Evolutionary conservation across 2,888 invertebrate genomes (phyloP).

Genomic region (Brachypterus glaber): DNA sequence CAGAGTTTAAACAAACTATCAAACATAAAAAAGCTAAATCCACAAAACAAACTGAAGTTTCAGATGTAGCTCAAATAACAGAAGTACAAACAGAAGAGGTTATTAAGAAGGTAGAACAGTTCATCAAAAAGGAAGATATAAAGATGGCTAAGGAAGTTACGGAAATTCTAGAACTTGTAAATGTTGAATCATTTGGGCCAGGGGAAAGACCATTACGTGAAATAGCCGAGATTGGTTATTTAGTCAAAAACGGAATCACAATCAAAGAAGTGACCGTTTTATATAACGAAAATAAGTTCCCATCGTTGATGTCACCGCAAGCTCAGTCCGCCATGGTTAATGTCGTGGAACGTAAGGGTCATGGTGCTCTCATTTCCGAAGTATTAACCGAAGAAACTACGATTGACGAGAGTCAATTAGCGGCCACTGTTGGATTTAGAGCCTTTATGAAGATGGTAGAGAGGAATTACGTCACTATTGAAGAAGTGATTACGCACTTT

Average conservation of each 20-base stretch:
- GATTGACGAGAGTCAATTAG: constrained; percentile 65
- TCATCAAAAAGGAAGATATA: constrained; percentile 47
- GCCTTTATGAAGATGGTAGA: constrained; percentile 82
- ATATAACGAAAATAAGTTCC: constrained; percentile 70
- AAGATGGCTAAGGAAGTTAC: constrained; percentile 65
- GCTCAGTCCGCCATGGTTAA: constrained; percentile 78
- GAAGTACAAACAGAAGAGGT: constrained; percentile 47
- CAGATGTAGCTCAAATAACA: constrained; percentile 38
- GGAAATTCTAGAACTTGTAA: constrained; percentile 61
- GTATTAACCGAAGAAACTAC: constrained; percentile 72
- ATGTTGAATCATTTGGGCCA: constrained; percentile 69
- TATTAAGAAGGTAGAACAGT: constrained; percentile 48
- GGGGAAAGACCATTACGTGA: constrained; percentile 71
- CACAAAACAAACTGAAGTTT: constrained; percentile 31
- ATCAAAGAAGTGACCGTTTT: constrained; percentile 68
- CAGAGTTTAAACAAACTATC: constrained; percentile 40
- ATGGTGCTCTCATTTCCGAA: constrained; percentile 70
- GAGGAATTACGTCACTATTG: constrained; percentile 67
- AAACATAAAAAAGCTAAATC: constrained; percentile 30
- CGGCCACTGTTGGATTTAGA: constrained; percentile 73
- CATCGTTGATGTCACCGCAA: constrained; percentile 67
- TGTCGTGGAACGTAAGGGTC: constrained; percentile 74
- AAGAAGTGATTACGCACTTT: constrained; percentile 75
- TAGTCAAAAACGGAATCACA: constrained; percentile 65
- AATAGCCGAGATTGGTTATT: constrained; percentile 71